Evolutionary conservation across 2,113 vertebrate species (phyloP), one percentile per base, ranked within the genome.

Genomic region (Apistogramma diplotaenia): DNA sequence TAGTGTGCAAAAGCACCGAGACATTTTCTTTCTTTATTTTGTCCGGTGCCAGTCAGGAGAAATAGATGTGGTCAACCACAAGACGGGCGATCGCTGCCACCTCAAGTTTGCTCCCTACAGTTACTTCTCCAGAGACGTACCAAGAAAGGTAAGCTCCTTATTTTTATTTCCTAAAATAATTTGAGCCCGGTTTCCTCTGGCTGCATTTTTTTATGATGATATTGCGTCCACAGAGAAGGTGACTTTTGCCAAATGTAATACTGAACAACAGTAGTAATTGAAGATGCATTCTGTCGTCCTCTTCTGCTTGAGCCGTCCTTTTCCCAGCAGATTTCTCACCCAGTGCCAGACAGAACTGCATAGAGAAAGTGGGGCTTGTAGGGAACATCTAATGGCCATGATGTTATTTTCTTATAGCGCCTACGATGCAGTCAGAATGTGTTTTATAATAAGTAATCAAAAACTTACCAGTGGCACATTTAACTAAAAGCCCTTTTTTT

Each of bases 101-200:
- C 97, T 99, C 61, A 99, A 99, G 91, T 99, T 99, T 16, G 96
- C 97, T 37, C 98, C 98, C 53, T 99, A 99, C 88, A 99, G 98
- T 90, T 99, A 99, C 93, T 99, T 99, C 90, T 99, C 98, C 5
- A 95, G 98, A 90, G 98, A 99, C 0, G 95, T 99, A 75, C 96
- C 98, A 0, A 96, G 98, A 88, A 99, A 99, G 96, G 98, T 99
- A 85, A 83, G 85, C 23, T 6, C 4, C 67, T 12, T 16, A 18
- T 19, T 27, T 16, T 40, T 33, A 57, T 27, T 25, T 27, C 18
- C 10, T 6, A 43, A 21, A 49, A 51, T n/a, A 5, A 75, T 74
- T 27, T 74, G 23, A 27, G 53, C 55, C 16, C 6, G 3, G 56
- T 59, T 76, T 60, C 7, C 40, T 49, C 21, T 11, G 23, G 15